phyloP scores from a whole-genome alignment of 2,113 vertebrate species.

The Leptobrachium ailaonicum region DNA sequence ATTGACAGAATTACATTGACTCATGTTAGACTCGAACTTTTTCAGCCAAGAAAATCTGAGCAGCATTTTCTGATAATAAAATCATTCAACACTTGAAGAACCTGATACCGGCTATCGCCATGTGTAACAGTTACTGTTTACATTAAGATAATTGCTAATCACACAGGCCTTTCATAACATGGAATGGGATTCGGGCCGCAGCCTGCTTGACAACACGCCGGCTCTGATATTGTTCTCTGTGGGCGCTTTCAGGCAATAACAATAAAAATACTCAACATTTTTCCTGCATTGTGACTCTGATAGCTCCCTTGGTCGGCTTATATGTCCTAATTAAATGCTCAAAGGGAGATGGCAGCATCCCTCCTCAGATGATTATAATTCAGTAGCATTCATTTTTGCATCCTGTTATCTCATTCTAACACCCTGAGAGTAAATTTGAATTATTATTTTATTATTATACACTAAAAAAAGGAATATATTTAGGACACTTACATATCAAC shows the following conservation, averaged over 20 bases:
- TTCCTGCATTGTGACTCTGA: too few species aligned
- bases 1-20: too few species aligned
- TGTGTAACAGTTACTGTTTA: constrained; percentile 17
- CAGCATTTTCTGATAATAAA: constrained; percentile 1
- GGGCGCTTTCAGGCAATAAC: not conserved
- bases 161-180: not conserved
- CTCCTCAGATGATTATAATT: too few species aligned
- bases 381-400: too few species aligned
- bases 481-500: too few species aligned
- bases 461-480: too few species aligned
- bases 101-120: constrained; percentile 9
- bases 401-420: too few species aligned
- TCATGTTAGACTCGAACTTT: not conserved
- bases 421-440: too few species aligned
- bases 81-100: constrained; percentile 28
- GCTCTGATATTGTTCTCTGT: not conserved
- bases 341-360: too few species aligned
- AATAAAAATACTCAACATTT: not conserved
- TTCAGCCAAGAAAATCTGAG: constrained; percentile 15
- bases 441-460: too few species aligned
- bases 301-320: too few species aligned
- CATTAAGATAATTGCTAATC: constrained; percentile 20
- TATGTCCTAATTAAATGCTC: too few species aligned
- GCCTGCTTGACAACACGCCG: not conserved
- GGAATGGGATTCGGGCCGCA: not conserved